Base-by-base conservation (phyloP, 2,888 invertebrate genomes). In the Hemaris fuciformis region DNA sequence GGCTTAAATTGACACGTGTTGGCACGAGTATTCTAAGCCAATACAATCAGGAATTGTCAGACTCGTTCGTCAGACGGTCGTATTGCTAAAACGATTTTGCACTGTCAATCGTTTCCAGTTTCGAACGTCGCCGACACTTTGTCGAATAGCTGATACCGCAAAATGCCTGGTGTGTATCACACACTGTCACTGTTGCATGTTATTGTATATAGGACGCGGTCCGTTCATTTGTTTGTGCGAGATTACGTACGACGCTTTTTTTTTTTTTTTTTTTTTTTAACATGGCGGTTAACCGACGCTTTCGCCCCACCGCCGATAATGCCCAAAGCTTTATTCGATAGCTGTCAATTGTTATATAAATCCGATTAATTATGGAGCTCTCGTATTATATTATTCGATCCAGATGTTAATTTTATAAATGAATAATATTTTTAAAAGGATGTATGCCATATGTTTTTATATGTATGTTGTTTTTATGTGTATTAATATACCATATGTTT, bases 261-360 rank as follows among this genome's bases (percentile, higher is more conserved):
- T n/a, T n/a, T n/a, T n/a, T n/a, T n/a, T n/a, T n/a, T n/a, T n/a
- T n/a, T n/a, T n/a, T n/a, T n/a, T n/a, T n/a, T n/a, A 27, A 53
- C 43, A 20, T 53, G 27, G n/a, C 25, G 27, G 48, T 53, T 27
- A 53, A 53, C 48, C 48, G 27, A 53, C 27, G 27, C 48, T 53
- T 53, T 27, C 27, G 8, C 25, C 25, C 57, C 34, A 48, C 46
- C 57, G 31, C 45, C 25, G 18, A 38, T 45, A 41, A 42, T 25
- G 60, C 61, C 64, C 58, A 64, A 38, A 72, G 67, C 62, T 59
- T 66, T 67, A 56, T 68, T 70, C 68, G 64, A 72, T 72, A 70
- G 64, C 63, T 62, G 62, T 66, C 65, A 62, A 65, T 72, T 63
- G 64, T 58, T 62, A 38, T 53, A 46, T 18, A 53, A 27, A 53